Evolutionary conservation across 2,797 vertebrate species (phyloP).

Genomic region (Cryptoblepharus egeriae): DNA sequence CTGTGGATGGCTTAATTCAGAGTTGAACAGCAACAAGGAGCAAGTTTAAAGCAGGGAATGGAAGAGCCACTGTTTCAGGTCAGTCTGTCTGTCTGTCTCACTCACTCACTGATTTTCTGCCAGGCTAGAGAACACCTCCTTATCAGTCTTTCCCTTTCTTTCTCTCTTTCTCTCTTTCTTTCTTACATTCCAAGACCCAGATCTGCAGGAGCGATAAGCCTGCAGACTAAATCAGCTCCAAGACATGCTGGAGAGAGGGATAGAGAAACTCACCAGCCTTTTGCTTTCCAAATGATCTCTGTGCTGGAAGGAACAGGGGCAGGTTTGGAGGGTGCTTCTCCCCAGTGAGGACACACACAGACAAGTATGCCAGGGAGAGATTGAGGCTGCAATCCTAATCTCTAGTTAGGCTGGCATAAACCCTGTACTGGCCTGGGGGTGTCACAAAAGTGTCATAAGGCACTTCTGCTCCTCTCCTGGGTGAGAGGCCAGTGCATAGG

Average conservation of each 20-base stretch:
- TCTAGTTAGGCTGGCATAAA: no score
- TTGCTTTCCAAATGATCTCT: no score
- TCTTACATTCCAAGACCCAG: slow-evolving; percentile 8
- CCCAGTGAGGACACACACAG: background rate
- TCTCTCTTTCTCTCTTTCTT: background rate
- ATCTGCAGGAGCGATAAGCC: slow-evolving; percentile 19
- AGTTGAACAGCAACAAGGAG: slow-evolving; percentile 41
- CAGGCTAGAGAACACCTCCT: no score
- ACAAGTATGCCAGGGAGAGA: background rate
- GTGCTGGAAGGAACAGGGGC: no score
- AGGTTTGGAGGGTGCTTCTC: background rate
- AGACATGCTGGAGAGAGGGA: background rate
- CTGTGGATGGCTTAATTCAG: slow-evolving; percentile 38
- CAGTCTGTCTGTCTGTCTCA: background rate
- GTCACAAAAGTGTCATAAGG: no score
- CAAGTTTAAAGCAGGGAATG: slow-evolving; percentile 34
- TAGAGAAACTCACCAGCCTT: background rate
- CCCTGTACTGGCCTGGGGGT: no score
- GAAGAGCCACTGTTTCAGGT: slow-evolving; percentile 8
- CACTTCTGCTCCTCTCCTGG: no score
- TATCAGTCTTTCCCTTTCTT: background rate
- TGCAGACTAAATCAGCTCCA: slow-evolving; percentile 45
- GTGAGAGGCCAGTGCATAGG: no score
- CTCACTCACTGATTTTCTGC: background rate
- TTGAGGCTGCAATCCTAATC: no score